These are phyloP conservation scores for Metallyticus violacea DNA, from an alignment of 2,888 invertebrate species.

Conservation along the genomic window DNA sequence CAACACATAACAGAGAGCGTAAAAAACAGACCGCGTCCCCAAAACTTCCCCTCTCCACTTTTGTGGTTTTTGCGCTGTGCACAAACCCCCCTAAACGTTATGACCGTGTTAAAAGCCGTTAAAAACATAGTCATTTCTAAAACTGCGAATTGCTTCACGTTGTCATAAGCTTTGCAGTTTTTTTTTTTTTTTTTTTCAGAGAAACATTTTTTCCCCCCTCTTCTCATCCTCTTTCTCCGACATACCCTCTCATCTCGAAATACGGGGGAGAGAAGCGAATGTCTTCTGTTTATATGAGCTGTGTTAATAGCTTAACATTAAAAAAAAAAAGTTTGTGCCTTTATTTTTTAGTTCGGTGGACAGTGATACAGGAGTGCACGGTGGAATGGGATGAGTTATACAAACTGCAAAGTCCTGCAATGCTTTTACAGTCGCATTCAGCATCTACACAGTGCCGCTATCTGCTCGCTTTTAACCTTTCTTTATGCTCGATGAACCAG, in stretches of 20 bases:
- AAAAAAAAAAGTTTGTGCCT: neutral
- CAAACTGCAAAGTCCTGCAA: neutral
- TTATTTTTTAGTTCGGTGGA: neutral
- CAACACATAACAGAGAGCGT: neutral
- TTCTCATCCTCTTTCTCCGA: neutral
- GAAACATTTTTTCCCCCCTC: too few species aligned
- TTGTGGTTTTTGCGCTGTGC: neutral
- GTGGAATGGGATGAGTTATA: neutral
- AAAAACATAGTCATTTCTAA: neutral
- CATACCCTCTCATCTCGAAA: neutral
- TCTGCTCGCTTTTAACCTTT: neutral
- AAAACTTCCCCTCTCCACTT: neutral
- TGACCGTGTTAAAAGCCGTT: neutral
- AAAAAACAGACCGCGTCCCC: neutral
- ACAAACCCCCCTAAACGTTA: neutral
- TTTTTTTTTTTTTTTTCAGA: too few species aligned
- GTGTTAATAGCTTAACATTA: neutral
- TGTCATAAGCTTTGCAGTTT: neutral
- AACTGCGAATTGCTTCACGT: neutral
- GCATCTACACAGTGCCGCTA: neutral
- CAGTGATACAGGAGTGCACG: neutral
- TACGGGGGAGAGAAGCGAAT: neutral
- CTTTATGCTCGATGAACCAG: neutral
- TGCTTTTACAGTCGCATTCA: constrained; percentile 2
- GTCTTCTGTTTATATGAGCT: neutral